A percentile compares a stretch with the other conserved stretches of the same genome.
Evolutionary conservation across 35 echinoderm and acorn worm genomes (phyloP).

Genomic region (Apostichopus parvimensis): DNA sequence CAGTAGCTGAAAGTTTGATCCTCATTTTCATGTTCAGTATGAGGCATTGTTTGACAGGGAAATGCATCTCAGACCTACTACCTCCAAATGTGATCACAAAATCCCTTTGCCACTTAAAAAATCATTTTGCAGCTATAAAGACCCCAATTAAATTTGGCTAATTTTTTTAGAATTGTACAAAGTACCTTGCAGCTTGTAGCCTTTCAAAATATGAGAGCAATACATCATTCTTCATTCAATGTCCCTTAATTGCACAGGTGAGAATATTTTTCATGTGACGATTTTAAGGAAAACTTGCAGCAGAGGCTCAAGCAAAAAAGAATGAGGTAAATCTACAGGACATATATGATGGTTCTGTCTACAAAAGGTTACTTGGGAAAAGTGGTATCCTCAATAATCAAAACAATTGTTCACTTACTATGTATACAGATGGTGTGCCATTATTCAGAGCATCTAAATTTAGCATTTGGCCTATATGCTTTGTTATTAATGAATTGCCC

Average conservation of each 20-base stretch:
- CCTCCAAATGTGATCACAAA: too few species aligned
- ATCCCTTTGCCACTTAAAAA: too few species aligned
- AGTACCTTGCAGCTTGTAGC: too few species aligned
- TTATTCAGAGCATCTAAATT: not conserved
- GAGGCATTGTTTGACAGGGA: not conserved
- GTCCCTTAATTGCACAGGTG: too few species aligned
- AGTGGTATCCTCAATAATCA: not conserved
- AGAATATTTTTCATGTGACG: too few species aligned
- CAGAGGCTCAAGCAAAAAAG: too few species aligned
- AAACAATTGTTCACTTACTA: not conserved
- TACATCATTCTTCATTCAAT: too few species aligned
- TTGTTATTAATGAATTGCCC: not conserved
- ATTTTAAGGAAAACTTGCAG: too few species aligned
- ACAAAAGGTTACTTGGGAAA: not conserved
- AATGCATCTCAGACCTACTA: not conserved
- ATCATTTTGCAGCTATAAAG: too few species aligned
- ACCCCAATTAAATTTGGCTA: too few species aligned
- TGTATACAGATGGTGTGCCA: constrained; percentile 2
- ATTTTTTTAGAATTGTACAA: too few species aligned
- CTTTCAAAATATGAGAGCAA: too few species aligned
- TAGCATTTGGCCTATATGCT: not conserved
- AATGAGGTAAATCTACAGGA: not conserved
- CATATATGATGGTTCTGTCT: not conserved
- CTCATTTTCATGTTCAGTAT: not conserved
- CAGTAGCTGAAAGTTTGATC: not conserved